Base-by-base conservation (phyloP, 2,797 vertebrate genomes). In the Hypotaenidia okinawae region DNA sequence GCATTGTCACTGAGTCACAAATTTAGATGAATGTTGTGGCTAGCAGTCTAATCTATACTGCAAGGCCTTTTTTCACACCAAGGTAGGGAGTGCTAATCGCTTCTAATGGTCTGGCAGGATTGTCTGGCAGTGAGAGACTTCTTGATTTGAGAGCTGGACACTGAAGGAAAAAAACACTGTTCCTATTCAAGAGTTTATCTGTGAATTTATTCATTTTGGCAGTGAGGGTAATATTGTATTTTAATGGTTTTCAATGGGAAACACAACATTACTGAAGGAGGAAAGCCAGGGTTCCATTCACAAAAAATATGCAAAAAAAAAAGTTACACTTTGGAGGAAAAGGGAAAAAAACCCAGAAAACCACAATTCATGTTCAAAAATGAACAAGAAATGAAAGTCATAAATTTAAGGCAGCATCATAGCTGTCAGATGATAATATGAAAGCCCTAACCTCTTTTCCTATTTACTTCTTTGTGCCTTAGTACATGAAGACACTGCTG, bases 11-110 rank as follows among this genome's bases (percentile, higher is more conserved):
- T 3, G 8, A 94, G 84, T 94, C 90, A 89, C 88, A 96, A 92
- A 91, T 95, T 78, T 52, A 81, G 88, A 89, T 89, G 86, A 90
- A 64, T 96, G 95, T 94, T 96, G 92, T 96, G 96, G 89, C 95
- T 95, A 73, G 92, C 58, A 77, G 90, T 66, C 95, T 77, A 89
- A 89, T 84, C 55, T 94, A 23, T 72, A 39, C 59, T 61, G 57
- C 69, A 28, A 30, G 21, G 86, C 68, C 0, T 76, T 87, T 93
- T 89, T 93, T 88, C 90, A 85, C 78, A 85, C 72, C 43, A 84
- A 37, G 47, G 33, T 1, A 5, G 77, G 41, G 80, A 93, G 58
- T 75, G 84, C 68, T 94, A 91, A 93, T 96, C 78, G 47, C 64
- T 89, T 94, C 64, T 89, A 54, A 92, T 83, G 64, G 83, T 86